Percentiles rank a stretch among this genome's conserved stretches.
These are phyloP conservation scores for Eutrigla gurnardus DNA, from an alignment of 2,797 vertebrate species.

Conservation along the genomic window DNA sequence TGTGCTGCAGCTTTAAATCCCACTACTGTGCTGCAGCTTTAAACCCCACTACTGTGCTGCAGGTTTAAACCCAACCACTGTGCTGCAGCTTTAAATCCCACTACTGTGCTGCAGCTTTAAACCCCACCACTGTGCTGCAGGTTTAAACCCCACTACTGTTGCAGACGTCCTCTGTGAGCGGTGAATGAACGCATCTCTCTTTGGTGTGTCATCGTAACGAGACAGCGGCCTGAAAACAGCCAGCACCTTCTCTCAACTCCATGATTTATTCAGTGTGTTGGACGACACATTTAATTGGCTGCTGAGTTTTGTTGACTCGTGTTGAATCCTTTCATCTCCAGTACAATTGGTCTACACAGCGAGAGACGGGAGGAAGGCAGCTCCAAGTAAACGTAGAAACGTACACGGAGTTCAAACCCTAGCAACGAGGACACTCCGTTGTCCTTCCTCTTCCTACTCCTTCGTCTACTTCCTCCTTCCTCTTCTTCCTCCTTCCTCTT, in stretches of 20 bases:
- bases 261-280: slow-evolving; percentile 33
- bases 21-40: no score
- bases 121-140: no score
- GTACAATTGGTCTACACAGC: slow-evolving; percentile 6
- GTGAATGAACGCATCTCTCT: not conserved
- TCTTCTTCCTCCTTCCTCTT: not conserved
- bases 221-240: slow-evolving; percentile 9
- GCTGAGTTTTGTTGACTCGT: not conserved
- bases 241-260: slow-evolving; percentile 2
- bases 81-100: not conserved
- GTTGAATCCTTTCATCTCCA: slow-evolving; percentile 25
- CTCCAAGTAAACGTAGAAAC: slow-evolving; percentile 15
- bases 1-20: no score
- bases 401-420: not conserved
- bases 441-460: no score
- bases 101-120: slow-evolving; percentile 7
- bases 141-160: no score
- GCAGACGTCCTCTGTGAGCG: no score
- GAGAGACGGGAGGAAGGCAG: not conserved
- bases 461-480: not conserved
- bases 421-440: no score
- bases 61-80: no score
- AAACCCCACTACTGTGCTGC: no score
- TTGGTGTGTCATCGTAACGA: slow-evolving; percentile 30
- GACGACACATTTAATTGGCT: slow-evolving; percentile 32